Evolutionary conservation across 2,797 vertebrate genomes (phyloP), one percentile per base, ranked within the genome.

Genomic region (Sphenodon punctatus): DNA sequence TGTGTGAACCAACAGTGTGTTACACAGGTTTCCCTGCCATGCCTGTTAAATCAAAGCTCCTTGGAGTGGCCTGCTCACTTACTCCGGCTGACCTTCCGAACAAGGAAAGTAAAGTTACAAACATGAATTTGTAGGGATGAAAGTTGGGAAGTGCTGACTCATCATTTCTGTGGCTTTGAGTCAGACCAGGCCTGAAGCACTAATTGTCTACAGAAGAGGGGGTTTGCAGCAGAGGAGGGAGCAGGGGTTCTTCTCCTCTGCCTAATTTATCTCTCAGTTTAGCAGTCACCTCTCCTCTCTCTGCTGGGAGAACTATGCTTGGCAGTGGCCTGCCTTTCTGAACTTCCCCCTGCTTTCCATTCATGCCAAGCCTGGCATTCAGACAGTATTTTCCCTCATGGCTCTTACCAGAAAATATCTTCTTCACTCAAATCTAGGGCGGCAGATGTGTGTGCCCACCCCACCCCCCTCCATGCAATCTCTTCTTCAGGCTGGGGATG

Each of bases 401-500:
- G 27, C 17, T 15, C 16, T 30, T 27, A 17, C 27, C 51, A 27
- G 27, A 53, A 7, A 30, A 53, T 53, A 27, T 67, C 67, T 67
- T 75, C 56, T 41, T 8, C 2, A 0, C 0, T 58, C 67, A 5
- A 22, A 17, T 3, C 13, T 1, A 20, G 32, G 20, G n/a, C 51
- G 13, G 34, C 56, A 22, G 46, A 68, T 17, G 80, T 6, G 3
- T 19, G 49, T 30, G 25, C 34, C 45, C 16, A 42, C 13, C 27
- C 8, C 7, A 3, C 27, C 10, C 9, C 15, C 5, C 27, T 5
- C 7, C 16, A 14, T n/a, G 25, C 9, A 8, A 8, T n/a, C 30
- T 79, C 10, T 0, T 23, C 63, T 25, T 4, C 41, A n/a, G 46
- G 8, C 7, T 53, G 51, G 17, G 51, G 53, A 53, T 19, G 30